These are phyloP conservation scores for Pimephales promelas DNA, from an alignment of 2,113 vertebrate species.

Conservation along the genomic window DNA sequence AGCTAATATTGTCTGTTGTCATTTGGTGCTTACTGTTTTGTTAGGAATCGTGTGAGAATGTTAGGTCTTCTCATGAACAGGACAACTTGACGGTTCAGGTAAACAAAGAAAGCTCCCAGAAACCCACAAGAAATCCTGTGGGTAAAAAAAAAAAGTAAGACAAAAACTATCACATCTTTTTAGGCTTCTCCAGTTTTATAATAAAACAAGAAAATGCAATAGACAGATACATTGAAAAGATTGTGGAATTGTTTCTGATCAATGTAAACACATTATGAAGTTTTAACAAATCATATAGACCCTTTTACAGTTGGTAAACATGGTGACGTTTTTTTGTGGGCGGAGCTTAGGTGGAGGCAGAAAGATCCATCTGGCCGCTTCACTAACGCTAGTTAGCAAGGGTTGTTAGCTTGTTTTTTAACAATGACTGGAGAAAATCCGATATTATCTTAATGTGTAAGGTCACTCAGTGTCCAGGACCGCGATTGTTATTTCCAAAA, in stretches of 20 bases:
- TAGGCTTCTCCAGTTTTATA: background rate
- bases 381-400: no score
- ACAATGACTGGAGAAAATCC: no score
- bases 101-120: slow-evolving; percentile 93
- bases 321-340: no score
- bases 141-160: slow-evolving; percentile 8
- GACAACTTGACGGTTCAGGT: slow-evolving; percentile 91
- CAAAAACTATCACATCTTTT: background rate
- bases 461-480: no score
- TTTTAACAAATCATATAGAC: background rate
- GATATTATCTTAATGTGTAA: no score
- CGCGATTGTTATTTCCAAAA: no score
- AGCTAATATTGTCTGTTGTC: background rate
- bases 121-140: slow-evolving; percentile 84
- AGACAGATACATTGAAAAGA: no score
- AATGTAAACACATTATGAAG: background rate
- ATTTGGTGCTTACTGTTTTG: slow-evolving; percentile 80
- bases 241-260: background rate
- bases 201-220: background rate
- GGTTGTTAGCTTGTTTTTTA: no score
- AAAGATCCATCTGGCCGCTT: no score
- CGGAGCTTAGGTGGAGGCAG: no score
- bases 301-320: no score
- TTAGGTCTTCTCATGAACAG: slow-evolving; percentile 84
- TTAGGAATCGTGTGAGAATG: slow-evolving; percentile 85